These are phyloP conservation scores for Alectoris magna DNA, from an alignment of 2,797 vertebrate species.

Conservation along the genomic window DNA sequence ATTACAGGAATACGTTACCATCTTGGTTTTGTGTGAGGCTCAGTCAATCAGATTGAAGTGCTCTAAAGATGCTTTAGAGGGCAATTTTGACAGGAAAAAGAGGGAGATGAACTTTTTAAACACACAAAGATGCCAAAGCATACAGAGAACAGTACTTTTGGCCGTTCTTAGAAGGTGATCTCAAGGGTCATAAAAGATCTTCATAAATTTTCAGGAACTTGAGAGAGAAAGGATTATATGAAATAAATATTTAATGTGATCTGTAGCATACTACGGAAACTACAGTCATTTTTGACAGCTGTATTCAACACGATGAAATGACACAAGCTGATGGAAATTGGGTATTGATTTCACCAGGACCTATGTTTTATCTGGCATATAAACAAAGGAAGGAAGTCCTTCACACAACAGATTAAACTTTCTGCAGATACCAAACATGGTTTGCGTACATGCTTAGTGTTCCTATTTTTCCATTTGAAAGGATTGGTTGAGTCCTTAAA, in stretches of 20 bases:
- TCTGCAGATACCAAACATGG: not conserved
- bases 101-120: not conserved
- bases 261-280: not conserved
- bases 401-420: not conserved
- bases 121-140: not conserved
- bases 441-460: not conserved
- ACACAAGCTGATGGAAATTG: not conserved
- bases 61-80: not conserved
- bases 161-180: not conserved
- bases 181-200: not conserved
- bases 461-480: slow-evolving; percentile 13
- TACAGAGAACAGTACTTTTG: not conserved
- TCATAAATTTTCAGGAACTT: not conserved
- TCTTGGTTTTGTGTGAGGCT: not conserved
- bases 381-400: slow-evolving; percentile 19
- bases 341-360: not conserved
- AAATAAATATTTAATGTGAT: not conserved
- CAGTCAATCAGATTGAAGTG: not conserved
- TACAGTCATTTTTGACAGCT: not conserved
- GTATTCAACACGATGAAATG: not conserved
- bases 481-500: slow-evolving; percentile 3
- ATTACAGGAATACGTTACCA: not conserved
- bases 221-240: not conserved
- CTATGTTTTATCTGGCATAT: not conserved
- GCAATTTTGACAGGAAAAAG: not conserved